Evolutionary conservation across 2,113 vertebrate genomes (phyloP).

Genomic region (Ophthalmolycus amberensis): DNA sequence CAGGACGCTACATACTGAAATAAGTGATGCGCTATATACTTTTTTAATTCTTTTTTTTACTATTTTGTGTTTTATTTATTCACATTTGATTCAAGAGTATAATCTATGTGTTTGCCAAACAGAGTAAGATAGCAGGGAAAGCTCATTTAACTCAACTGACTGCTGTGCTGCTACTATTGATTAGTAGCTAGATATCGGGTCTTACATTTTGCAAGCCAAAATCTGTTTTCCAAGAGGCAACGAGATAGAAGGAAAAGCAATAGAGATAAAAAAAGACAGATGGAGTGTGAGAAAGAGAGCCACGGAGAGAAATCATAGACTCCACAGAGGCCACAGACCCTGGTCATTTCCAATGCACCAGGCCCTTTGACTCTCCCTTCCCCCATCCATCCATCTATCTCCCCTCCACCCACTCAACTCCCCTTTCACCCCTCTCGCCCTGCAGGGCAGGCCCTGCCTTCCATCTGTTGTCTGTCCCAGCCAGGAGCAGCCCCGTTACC

Average conservation of each 20-base stretch:
- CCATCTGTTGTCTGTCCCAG: slow-evolving; percentile 85
- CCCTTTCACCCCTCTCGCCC: slow-evolving; percentile 78
- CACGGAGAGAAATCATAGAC: slow-evolving; percentile 45
- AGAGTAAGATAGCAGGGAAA: slow-evolving; percentile 18
- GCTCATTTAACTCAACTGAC: slow-evolving; percentile 34
- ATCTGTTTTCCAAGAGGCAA: slow-evolving; percentile 29
- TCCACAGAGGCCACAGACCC: slow-evolving; percentile 72
- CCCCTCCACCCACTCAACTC: slow-evolving; percentile 76
- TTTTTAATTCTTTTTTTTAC: neutral
- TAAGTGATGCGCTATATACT: neutral
- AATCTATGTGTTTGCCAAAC: slow-evolving; percentile 20
- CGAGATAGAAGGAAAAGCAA: slow-evolving; percentile 10
- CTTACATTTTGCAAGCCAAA: slow-evolving; percentile 24
- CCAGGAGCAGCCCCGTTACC: slow-evolving; percentile 71
- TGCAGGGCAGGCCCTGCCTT: slow-evolving; percentile 82
- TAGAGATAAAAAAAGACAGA: slow-evolving; percentile 38
- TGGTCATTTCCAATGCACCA: slow-evolving; percentile 80
- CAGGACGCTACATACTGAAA: neutral
- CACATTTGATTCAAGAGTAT: slow-evolving; percentile 21
- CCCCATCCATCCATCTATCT: slow-evolving; percentile 70
- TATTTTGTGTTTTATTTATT: slow-evolving; percentile 19
- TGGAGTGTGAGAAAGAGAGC: slow-evolving; percentile 26
- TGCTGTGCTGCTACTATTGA: slow-evolving; percentile 46
- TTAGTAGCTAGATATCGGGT: slow-evolving; percentile 43
- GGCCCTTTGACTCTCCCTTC: slow-evolving; percentile 72